Base-by-base conservation (phyloP, 30 jellyfish, hydroid and myxozoan species). In the Chironex yamaguchii region DNA sequence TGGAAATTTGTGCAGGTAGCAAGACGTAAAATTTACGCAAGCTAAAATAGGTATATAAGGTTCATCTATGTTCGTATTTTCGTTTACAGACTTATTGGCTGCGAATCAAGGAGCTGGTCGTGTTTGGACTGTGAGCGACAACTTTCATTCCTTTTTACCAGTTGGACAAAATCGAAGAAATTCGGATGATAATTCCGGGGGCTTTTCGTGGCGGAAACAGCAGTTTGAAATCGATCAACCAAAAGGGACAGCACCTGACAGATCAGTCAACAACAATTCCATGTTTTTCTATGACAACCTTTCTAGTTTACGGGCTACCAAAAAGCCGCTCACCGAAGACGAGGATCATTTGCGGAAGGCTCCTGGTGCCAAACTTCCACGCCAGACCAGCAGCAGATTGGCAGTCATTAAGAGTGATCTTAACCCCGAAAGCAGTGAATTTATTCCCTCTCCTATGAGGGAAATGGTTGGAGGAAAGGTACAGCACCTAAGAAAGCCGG, bases 391-490 rank as follows among this genome's bases (percentile, higher is more conserved):
- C 63, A 33, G 83, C 34, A 84, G 62, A 4, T 67, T 77, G 73
- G 9, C 17, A 4, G 67, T 58, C 17, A 42, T 84, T 0, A 69
- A 81, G 34, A 71, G 95, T 29, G 95, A 87, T 17, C 96, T 95
- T 29, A 88, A 97, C 49, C 97, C 99, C n/a, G 97, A 95, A 22
- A 90, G 97, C 81, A 89, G 90, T 62, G 99, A 95, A 67, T 95
- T 95, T 64, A 90, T 95, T 23, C 99, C 99, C 28, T 70, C 90
- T n/a, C 69, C 97, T 36, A 84, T n/a, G 29, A 79, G 97, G 26
- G 88, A 74, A 35, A 69, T 67, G 31, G 49, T 76, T 4, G 30
- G 93, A 3, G 76, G 97, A 96, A 82, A 88, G 48, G 96, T 84
- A 34, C 34, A 67, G 25, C 49, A 87, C 76, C 95, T 76, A 36